A percentile compares a stretch with the other conserved stretches of the same genome.
Conservation (phyloP, 2,797 vertebrate genomes). For the Neopelma chrysocephalum region DNA sequence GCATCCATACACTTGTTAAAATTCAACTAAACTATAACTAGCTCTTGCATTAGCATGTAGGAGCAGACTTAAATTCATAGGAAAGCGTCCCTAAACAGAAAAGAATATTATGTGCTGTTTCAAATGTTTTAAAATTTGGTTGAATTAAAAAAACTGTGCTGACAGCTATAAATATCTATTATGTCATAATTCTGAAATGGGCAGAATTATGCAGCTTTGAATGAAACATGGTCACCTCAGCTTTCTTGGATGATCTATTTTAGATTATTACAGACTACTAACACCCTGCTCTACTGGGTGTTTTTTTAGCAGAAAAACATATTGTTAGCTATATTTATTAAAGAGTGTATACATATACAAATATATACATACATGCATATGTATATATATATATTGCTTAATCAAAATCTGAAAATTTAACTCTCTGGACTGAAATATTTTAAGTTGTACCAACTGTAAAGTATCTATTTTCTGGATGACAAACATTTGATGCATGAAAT, state of each 20-base stretch:
- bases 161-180: conserved; percentile 37
- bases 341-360: neutral
- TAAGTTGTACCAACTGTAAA: neutral
- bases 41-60: conserved; percentile 64
- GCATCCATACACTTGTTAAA: conserved; percentile 69
- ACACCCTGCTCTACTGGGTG: neutral
- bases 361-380: neutral
- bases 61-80: conserved; percentile 39
- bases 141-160: neutral
- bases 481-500: neutral
- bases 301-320: neutral
- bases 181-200: conserved; percentile 21
- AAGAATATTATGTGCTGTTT: neutral
- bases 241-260: conserved; percentile 31
- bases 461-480: neutral
- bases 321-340: neutral
- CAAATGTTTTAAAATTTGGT: conserved; percentile 6
- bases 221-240: conserved; percentile 46
- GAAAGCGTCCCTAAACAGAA: conserved; percentile 18
- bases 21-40: conserved; percentile 68
- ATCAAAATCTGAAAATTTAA: neutral
- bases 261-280: neutral
- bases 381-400: neutral
- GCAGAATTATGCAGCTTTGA: conserved; percentile 42
- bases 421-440: neutral